Evolutionary conservation across 1,140 invertebrate genomes (phyloP), one percentile per base, ranked within the genome.

Genomic region (Formica exsecta): DNA sequence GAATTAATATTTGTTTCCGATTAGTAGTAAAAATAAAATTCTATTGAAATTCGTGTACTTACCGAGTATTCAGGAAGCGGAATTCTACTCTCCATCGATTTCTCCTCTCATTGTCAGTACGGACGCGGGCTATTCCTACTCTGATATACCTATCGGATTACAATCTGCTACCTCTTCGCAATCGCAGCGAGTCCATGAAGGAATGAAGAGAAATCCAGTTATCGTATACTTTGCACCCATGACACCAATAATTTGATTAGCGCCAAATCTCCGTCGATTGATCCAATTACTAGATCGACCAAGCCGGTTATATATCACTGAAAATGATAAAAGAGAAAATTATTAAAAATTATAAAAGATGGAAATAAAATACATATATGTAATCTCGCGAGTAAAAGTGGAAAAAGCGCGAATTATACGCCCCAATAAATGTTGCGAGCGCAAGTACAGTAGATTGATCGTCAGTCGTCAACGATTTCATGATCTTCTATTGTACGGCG

Each of bases 181-280:
- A 51, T 59, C 38, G 41, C 65, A n/a, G 51, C 54, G 5, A 38
- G 61, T 73, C 32, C 74, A 86, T 64, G 44, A 22, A 51, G 48
- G 48, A 51, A 51, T 36, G 57, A 74, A 80, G 44, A n/a, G 16
- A 74, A 86, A 88, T 88, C 81, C 51, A 79, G 81, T 89, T 89
- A 88, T 51, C 68, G 87, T 85, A 76, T 66, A 77, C 71, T 88
- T 88, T 85, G 51, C 81, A 79, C 83, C 74, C 73, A 57, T 66
- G 87, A 74, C 81, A 79, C 81, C 22, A 38, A 48, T 54, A 88
- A 89, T 76, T 85, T 88, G 70, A 89, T 86, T 86, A 44, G 13
- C 41, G 74, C 75, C 51, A 66, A 77, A 73, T 83, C 44, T 44
- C 22, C 29, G 36, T 57, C 51, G 36, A 36, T 8, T 48, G 29